Percentiles rank a stretch among this genome's conserved stretches.
phyloP scores from a whole-genome alignment of 2,113 vertebrate species.

The Suricata suricatta region DNA sequence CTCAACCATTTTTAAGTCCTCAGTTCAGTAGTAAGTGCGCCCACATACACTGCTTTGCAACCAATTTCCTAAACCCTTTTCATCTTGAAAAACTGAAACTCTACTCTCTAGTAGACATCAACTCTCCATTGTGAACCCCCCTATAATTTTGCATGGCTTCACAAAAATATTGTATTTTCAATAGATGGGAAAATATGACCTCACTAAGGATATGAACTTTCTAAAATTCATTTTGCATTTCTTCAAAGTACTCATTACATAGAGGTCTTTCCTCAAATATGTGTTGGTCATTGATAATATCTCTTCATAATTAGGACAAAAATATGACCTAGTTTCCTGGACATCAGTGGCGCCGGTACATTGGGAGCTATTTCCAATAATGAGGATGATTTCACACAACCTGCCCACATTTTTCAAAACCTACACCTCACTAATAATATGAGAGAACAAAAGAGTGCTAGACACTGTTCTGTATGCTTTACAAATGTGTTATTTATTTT shows the following conservation, averaged over 20 bases:
- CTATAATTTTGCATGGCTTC: neutral
- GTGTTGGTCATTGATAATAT: neutral
- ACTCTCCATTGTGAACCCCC: neutral
- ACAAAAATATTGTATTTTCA: neutral
- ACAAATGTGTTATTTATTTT: neutral
- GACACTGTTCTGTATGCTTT: neutral
- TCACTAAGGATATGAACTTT: neutral
- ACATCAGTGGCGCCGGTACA: neutral
- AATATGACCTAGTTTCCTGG: neutral
- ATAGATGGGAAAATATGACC: neutral
- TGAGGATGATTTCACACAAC: neutral
- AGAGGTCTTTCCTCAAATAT: neutral
- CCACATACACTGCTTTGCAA: neutral
- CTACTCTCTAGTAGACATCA: neutral
- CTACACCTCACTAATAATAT: neutral
- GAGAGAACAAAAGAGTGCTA: neutral
- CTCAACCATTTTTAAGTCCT: neutral
- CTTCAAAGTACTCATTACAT: neutral
- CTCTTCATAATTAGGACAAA: neutral
- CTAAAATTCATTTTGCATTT: neutral
- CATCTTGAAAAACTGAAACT: neutral
- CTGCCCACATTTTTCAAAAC: neutral
- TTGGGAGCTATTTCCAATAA: neutral
- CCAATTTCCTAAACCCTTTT: neutral
- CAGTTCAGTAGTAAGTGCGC: neutral